Base-by-base conservation (phyloP, 2,113 vertebrate species). In the Melanostigma gelatinosum region DNA sequence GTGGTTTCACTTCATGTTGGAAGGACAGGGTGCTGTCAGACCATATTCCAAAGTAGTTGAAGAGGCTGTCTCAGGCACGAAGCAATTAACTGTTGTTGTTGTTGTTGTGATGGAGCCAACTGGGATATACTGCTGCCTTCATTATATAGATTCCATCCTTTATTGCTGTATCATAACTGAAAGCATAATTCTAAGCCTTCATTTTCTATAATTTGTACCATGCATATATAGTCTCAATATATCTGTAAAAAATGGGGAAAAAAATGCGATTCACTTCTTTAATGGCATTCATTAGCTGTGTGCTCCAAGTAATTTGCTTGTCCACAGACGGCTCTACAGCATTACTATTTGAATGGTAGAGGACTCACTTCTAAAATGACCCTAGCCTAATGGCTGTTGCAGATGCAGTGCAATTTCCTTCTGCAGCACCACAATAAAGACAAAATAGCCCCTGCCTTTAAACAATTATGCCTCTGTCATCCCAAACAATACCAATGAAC, bases 1-100 rank as follows among this genome's bases (percentile, higher is more conserved):
- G 79, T 65, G 79, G 42, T 84, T 84, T 89, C 67, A 72, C 83
- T 88, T 86, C 55, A 62, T 71, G 67, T 60, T 81, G 72, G 83
- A 82, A 74, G 75, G 86, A 84, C 68, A 69, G 48, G 57, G 63
- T 83, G 78, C 89, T 92, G 87, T 91, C 89, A 88, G 64, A 71
- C 52, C 74, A 57, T 74, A 84, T 90, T 89, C 69, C 76, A 66
- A 64, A 70, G 75, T 72, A 77, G 64, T 70, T 61, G 73, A 86
- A 75, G 70, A 82, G 73, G 58, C 82, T 77, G 76, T 86, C 82
- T 74, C 62, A 48, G 86, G 66, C 89, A 86, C 89, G 86, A 71
- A 83, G 89, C 90, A 91, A 91, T 91, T 88, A 89, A 87, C 77
- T 91, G 83, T 75, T 84, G 85, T 75, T 84, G 85, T 83, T 85